phyloP scores from a whole-genome alignment of 2,113 vertebrate species.

The Brachypteracias leptosomus region DNA sequence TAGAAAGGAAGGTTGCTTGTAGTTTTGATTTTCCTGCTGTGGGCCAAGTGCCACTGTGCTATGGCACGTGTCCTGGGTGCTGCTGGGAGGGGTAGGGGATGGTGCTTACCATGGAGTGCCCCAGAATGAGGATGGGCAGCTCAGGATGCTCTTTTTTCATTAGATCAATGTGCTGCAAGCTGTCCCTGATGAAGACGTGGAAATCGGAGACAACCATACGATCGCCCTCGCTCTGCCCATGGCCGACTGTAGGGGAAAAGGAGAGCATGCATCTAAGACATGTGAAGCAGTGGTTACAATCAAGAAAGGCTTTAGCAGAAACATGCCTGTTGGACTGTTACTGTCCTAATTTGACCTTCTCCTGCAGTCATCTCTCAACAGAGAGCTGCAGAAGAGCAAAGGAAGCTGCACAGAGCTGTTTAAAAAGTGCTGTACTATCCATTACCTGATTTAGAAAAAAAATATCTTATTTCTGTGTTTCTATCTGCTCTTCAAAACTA shows the following conservation, averaged over 20 bases:
- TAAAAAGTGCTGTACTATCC: not conserved
- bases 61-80: not conserved
- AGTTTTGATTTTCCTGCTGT: not conserved
- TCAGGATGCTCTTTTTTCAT: conserved; percentile 82
- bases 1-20: not conserved
- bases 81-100: not conserved
- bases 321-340: not conserved
- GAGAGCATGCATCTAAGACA: not conserved
- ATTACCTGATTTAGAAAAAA: not conserved
- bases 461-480: not conserved
- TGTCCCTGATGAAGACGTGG: conserved; percentile 89
- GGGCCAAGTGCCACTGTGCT: not conserved
- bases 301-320: not conserved
- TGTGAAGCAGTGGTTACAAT: not conserved
- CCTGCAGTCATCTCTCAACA: not conserved
- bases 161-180: conserved; percentile 88
- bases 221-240: conserved; percentile 94
- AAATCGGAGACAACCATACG: conserved; percentile 92
- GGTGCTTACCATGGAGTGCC: conserved; percentile 93
- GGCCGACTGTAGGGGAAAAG: conserved; percentile 82
- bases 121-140: conserved; percentile 89
- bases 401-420: not conserved
- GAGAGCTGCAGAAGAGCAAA: not conserved
- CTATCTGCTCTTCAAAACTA: not conserved
- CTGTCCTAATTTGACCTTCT: not conserved